These are phyloP conservation scores for Mus caroli DNA, from an alignment of 2,797 vertebrate genomes.

Conservation along the genomic window DNA sequence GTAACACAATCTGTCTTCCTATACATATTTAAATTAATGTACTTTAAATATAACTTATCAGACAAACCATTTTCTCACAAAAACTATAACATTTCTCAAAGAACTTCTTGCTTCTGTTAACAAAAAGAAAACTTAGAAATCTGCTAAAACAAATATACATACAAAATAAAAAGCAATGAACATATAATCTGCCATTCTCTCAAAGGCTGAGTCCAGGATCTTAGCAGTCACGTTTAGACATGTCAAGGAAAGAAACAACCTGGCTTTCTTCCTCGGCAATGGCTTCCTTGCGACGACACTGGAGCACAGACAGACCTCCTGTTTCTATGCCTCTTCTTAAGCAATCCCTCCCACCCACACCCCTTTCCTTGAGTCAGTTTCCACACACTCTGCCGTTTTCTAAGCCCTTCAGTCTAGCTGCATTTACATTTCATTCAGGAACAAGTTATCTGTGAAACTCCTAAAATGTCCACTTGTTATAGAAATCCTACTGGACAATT, in stretches of 20 bases:
- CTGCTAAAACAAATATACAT: constrained; percentile 45
- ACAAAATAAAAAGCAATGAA: constrained; percentile 45
- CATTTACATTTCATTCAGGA: not conserved
- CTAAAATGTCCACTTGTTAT: not conserved
- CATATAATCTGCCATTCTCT: constrained; percentile 12
- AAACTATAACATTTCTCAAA: constrained; percentile 56
- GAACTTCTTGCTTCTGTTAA: constrained; percentile 45
- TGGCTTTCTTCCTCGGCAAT: constrained; percentile 19
- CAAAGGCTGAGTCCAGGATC: constrained; percentile 39
- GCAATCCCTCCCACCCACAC: constrained; percentile 29
- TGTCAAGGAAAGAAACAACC: not conserved
- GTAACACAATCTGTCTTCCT: constrained; percentile 7
- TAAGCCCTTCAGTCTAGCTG: not conserved
- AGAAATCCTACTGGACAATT: not conserved
- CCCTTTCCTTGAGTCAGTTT: not conserved
- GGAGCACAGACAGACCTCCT: not conserved
- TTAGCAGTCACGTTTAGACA: constrained; percentile 13
- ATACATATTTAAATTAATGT: constrained; percentile 16
- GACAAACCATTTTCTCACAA: constrained; percentile 59
- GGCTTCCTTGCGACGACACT: constrained; percentile 37
- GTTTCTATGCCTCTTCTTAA: constrained; percentile 43
- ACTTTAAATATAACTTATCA: constrained; percentile 16
- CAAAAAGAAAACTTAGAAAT: constrained; percentile 25
- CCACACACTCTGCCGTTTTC: not conserved
- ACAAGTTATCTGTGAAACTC: not conserved